Evolutionary conservation across 2,797 vertebrate genomes (phyloP), one percentile per base, ranked within the genome.

Genomic region (Acanthornis magna): DNA sequence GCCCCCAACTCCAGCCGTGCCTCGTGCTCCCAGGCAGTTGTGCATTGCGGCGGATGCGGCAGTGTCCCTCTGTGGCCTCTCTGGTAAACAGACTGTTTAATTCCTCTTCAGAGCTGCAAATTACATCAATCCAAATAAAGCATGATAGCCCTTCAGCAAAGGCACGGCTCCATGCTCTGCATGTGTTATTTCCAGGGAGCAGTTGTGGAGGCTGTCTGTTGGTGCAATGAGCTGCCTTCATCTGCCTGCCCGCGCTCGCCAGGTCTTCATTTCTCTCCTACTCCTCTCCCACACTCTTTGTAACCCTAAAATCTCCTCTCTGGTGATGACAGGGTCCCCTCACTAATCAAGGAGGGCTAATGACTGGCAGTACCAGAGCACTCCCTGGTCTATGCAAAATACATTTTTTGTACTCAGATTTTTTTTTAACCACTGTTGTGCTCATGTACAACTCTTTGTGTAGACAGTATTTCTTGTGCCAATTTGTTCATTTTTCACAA

Each of bases 31-130:
- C 7, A 48, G 63, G 38, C 66, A 43, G 48, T 65, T 85, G 40
- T 78, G 87, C 91, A 86, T 3, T 73, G 91, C 5, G 1, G 54
- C 7, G 25, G 47, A 40, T 83, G 75, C 9, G 2, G 75, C 67
- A 67, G 42, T 45, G 53, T 58, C 51, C 75, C 62, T 88, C 38
- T 45, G 34, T 74, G 74, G 40, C 68, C 62, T 78, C 62, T 65
- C 76, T 81, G 79, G 22, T 73, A 53, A 81, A 89, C 66, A 84
- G 82, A 47, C 73, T 73, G 2, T 88, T 86, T 67, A 16, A 40
- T 84, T 88, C 66, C 76, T 89, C 60, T 90, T 84, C 73, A 79
- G 76, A 90, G 63, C 80, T 82, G 60, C 66, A 82, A 54, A 88
- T 88, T 58, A 14, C 43, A 71, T 67, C 2, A 5, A 50, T 91